Evolutionary conservation across 2,888 invertebrate species (phyloP).

Genomic region (Clistopyga incitator): DNA sequence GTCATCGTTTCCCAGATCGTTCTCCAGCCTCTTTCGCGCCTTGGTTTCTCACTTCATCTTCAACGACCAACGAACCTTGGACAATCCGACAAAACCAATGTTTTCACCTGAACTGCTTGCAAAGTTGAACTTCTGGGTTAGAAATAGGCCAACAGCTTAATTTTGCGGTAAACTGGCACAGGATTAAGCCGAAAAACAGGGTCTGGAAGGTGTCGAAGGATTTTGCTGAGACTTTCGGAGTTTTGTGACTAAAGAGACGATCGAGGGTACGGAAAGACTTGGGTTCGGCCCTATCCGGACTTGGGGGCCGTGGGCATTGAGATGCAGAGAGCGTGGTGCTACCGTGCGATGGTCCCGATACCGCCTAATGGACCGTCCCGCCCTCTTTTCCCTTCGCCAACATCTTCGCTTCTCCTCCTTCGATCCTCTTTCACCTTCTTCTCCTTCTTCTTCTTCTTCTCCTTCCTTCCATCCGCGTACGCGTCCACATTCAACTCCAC

Average conservation of each 20-base stretch:
- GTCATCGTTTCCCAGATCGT: constrained; percentile 57
- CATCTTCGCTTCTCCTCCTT: constrained; percentile 69
- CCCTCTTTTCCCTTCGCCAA: constrained; percentile 78
- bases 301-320: constrained; percentile 79
- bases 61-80: background rate
- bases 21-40: constrained; percentile 6
- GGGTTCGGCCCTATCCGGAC: constrained; percentile 73
- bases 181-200: constrained; percentile 30
- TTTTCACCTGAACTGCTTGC: background rate
- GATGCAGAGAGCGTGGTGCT: constrained; percentile 84
- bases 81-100: background rate
- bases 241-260: constrained; percentile 45
- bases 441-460: constrained; percentile 74
- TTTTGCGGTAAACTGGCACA: constrained; percentile 1
- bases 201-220: constrained; percentile 68
- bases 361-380: constrained; percentile 84
- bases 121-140: background rate
- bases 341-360: constrained; percentile 84
- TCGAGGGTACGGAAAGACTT: constrained; percentile 68
- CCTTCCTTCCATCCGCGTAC: constrained; percentile 70
- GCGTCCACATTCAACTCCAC: constrained; percentile 61
- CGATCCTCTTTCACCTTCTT: constrained; percentile 74
- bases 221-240: constrained; percentile 55
- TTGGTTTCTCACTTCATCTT: background rate
- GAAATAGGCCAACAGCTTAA: background rate